Conservation (phyloP, 1,140 invertebrate species). For the Dendroctonus valens region DNA sequence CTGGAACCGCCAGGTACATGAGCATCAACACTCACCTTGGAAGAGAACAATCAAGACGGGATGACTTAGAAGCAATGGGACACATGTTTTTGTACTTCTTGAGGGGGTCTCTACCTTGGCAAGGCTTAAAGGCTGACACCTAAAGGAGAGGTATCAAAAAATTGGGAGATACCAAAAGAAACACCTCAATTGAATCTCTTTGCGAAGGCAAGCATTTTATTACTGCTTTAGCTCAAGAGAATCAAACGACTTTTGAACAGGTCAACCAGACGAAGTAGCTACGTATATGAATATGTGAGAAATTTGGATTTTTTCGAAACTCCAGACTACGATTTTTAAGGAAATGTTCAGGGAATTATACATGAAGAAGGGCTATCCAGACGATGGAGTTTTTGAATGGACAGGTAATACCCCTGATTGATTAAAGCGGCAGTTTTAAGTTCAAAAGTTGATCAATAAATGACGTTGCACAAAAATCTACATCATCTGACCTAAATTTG, state of each 20-base stretch:
- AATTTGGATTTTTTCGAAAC: constrained; percentile 97
- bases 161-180: constrained; percentile 98
- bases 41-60: constrained; percentile 74
- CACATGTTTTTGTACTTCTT: constrained; percentile 86
- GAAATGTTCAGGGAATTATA: constrained; percentile 93
- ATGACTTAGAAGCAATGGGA: constrained; percentile 77
- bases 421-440: no score
- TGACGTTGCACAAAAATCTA: no score
- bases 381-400: constrained; percentile 98
- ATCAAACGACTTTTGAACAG: constrained; percentile 11
- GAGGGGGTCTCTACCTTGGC: constrained; percentile 75
- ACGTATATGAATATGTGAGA: constrained; percentile 77
- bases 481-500: background rate
- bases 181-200: constrained; percentile 93
- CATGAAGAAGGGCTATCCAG: constrained; percentile 84
- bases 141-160: constrained; percentile 92
- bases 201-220: constrained; percentile 76
- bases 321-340: constrained; percentile 98
- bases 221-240: constrained; percentile 8
- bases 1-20: constrained; percentile 86
- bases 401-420: no score
- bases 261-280: constrained; percentile 94
- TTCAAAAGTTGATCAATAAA: no score
- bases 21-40: constrained; percentile 86
- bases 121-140: constrained; percentile 76